Evolutionary conservation across 2,113 vertebrate genomes (phyloP).

Genomic region (Natator depressus): DNA sequence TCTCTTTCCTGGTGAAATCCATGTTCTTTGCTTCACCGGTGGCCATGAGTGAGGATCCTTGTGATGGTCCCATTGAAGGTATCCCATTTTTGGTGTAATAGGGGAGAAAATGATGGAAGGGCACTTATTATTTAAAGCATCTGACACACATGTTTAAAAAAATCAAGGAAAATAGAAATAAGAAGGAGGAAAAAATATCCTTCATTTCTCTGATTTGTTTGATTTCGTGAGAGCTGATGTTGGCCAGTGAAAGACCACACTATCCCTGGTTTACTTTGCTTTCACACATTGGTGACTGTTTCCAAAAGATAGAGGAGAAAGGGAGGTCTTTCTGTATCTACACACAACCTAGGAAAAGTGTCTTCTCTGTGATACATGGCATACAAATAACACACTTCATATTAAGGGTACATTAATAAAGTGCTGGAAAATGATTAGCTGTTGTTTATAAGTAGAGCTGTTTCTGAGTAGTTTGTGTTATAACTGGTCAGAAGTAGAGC

Average conservation of each 20-base stretch:
- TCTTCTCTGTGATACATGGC: neutral
- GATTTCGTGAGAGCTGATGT: neutral
- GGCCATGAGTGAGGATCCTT: neutral
- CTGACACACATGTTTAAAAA: neutral
- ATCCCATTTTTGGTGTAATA: neutral
- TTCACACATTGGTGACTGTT: neutral
- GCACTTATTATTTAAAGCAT: neutral
- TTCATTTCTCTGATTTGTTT: slow-evolving; percentile 30
- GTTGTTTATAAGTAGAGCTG: slow-evolving; percentile 30
- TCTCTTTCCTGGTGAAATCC: neutral
- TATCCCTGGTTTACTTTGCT: slow-evolving; percentile 30
- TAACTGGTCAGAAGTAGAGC: too few species aligned
- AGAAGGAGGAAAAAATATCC: neutral
- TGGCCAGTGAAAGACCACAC: slow-evolving; percentile 2
- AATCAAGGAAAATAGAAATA: neutral
- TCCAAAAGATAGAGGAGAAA: neutral
- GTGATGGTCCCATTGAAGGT: neutral
- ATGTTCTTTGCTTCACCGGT: neutral
- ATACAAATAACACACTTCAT: neutral
- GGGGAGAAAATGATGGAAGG: neutral
- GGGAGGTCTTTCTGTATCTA: neutral
- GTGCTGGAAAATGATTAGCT: neutral
- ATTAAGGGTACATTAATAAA: neutral
- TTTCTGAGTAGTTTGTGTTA: neutral
- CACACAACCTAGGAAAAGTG: neutral